These are phyloP conservation scores for Sweltsa coloradensis DNA, from an alignment of 1,140 invertebrate species.

Conservation along the genomic window DNA sequence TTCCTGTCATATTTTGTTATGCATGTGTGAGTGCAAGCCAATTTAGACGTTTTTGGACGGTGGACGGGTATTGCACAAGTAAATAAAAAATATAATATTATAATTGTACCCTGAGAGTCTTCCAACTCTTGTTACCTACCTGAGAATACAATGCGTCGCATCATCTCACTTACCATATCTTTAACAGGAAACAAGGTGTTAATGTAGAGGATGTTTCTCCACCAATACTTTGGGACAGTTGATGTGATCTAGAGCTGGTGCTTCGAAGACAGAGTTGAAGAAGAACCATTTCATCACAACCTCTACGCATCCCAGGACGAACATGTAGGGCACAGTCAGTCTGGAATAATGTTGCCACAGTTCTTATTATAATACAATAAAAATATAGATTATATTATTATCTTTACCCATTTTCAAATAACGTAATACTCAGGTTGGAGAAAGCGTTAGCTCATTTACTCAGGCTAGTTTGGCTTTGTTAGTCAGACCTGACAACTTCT, in stretches of 20 bases:
- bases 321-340: conserved; percentile 72
- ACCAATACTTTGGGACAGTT: conserved; percentile 78
- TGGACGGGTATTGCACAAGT: conserved; percentile 6
- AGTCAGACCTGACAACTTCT: too few relatives aligned
- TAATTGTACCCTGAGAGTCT: not conserved
- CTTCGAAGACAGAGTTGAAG: conserved; percentile 67
- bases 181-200: conserved; percentile 75
- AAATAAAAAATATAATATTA: conserved; percentile 8
- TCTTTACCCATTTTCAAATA: too few relatives aligned
- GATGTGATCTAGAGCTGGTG: conserved; percentile 62
- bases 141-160: not conserved
- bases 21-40: too few relatives aligned
- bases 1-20: too few relatives aligned
- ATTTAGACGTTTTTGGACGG: not conserved
- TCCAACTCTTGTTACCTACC: too few relatives aligned
- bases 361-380: too few relatives aligned
- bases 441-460: too few relatives aligned
- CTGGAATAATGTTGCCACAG: conserved; percentile 37
- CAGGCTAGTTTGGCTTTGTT: too few relatives aligned
- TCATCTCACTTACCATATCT: conserved; percentile 63
- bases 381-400: too few relatives aligned
- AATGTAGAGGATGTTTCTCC: conserved; percentile 72
- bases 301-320: conserved; percentile 64
- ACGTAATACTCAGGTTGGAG: too few relatives aligned
- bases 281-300: conserved; percentile 71